Percentiles rank a stretch among this genome's conserved stretches.
phyloP scores from a whole-genome alignment of 2,888 invertebrate species.

The Choreutis nemorana region DNA sequence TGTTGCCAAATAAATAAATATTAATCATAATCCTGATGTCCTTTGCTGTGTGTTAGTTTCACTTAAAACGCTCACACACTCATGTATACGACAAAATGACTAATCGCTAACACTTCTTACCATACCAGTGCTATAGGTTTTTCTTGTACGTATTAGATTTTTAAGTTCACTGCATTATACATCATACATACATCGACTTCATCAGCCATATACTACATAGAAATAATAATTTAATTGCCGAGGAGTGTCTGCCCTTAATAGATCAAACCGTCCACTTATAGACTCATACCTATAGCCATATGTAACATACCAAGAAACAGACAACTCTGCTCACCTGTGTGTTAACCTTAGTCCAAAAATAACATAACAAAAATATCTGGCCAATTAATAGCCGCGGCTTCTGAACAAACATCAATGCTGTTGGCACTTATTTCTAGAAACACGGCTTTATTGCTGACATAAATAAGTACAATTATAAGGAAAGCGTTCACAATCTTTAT shows the following conservation, averaged over 20 bases:
- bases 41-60: no score
- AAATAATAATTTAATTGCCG: constrained; percentile 8
- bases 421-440: constrained; percentile 5
- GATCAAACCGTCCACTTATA: constrained; percentile 6
- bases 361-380: constrained; percentile 35
- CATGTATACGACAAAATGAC: no score
- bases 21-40: no score
- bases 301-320: constrained; percentile 9
- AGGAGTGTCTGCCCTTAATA: constrained; percentile 5
- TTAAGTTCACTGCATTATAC: neutral
- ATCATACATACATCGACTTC: neutral
- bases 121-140: no score
- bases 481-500: no score
- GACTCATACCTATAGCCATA: constrained; percentile 2
- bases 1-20: no score
- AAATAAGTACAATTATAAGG: constrained; percentile 2
- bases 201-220: constrained; percentile 2
- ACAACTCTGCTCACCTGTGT: constrained; percentile 25
- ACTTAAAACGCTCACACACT: no score
- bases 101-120: no score
- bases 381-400: constrained; percentile 34
- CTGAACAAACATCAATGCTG: constrained; percentile 20
- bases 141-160: neutral
- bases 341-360: constrained; percentile 33
- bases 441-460: neutral